phyloP scores from a whole-genome alignment of 1,140 invertebrate species.

The Linepithema humile region DNA sequence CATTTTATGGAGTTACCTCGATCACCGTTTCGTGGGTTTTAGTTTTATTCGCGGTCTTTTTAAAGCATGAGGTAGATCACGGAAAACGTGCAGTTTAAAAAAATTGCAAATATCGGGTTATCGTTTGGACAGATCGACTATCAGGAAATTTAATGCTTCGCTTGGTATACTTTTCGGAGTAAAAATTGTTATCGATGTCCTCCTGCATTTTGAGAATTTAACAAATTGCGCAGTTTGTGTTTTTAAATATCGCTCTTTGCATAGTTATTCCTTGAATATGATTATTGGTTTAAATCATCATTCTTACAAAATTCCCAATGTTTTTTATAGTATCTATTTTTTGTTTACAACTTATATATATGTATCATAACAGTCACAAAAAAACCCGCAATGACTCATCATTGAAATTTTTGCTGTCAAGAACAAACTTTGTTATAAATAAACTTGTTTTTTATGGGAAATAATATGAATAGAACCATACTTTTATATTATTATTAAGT shows the following conservation, averaged over 20 bases:
- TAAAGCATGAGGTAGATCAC: neutral
- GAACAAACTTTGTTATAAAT: slow-evolving; percentile 27
- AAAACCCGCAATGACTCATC: neutral
- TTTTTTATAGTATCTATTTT: neutral
- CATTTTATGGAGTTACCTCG: neutral
- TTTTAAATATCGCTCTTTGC: neutral
- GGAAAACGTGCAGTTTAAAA: neutral
- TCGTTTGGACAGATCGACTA: slow-evolving; percentile 1
- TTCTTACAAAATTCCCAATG: neutral
- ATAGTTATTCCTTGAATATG: neutral
- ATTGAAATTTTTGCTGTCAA: neutral
- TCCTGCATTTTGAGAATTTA: neutral
- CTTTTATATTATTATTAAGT: neutral
- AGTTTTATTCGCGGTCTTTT: neutral
- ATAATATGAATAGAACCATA: neutral
- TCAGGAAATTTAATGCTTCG: slow-evolving; percentile 2
- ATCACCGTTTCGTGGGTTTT: neutral
- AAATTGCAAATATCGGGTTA: slow-evolving; percentile 3
- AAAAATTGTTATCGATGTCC: slow-evolving; percentile 22
- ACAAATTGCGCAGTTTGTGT: slow-evolving; percentile 8
- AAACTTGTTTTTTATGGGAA: slow-evolving; percentile 7
- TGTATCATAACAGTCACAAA: neutral
- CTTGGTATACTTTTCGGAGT: neutral
- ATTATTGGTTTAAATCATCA: neutral
- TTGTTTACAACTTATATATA: neutral